These are phyloP conservation scores for Nannoperca australis DNA, from an alignment of 2,797 vertebrate species.

Conservation along the genomic window DNA sequence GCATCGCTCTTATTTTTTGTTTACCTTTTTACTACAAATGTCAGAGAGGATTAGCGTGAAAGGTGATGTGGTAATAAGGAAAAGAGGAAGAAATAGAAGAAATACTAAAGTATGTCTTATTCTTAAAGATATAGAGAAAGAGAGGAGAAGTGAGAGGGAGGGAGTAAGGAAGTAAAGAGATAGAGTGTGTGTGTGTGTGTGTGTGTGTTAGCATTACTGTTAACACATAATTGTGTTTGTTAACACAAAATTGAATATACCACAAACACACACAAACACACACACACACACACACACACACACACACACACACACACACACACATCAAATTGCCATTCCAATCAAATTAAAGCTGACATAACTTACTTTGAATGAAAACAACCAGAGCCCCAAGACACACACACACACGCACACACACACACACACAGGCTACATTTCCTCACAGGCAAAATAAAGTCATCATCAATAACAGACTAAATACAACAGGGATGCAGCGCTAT, in stretches of 20 bases:
- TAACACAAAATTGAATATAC: neutral
- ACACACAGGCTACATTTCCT: neutral
- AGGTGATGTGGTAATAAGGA: too few species aligned
- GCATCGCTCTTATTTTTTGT: too few species aligned
- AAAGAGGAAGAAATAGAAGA: neutral
- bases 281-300: constrained; percentile 12
- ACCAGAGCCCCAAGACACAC: neutral
- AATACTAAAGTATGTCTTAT: neutral
- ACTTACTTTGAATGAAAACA: constrained; percentile 13
- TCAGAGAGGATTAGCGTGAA: too few species aligned
- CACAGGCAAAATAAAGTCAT: neutral
- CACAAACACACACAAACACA: constrained; percentile 1
- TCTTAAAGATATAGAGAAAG: too few species aligned
- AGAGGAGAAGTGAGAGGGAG: neutral
- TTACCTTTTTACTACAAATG: too few species aligned
- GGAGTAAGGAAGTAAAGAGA: neutral
- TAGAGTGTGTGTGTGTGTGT: neutral
- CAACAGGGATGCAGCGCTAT: neutral
- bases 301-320: constrained; percentile 8
- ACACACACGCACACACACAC: neutral
- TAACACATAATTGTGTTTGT: constrained; percentile 7
- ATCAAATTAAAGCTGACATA: constrained; percentile 24
- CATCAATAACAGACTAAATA: neutral
- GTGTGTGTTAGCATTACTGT: neutral
- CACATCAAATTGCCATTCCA: constrained; percentile 19